Evolutionary conservation across 1,140 invertebrate genomes (phyloP).

Genomic region (Drepana arcuata): DNA sequence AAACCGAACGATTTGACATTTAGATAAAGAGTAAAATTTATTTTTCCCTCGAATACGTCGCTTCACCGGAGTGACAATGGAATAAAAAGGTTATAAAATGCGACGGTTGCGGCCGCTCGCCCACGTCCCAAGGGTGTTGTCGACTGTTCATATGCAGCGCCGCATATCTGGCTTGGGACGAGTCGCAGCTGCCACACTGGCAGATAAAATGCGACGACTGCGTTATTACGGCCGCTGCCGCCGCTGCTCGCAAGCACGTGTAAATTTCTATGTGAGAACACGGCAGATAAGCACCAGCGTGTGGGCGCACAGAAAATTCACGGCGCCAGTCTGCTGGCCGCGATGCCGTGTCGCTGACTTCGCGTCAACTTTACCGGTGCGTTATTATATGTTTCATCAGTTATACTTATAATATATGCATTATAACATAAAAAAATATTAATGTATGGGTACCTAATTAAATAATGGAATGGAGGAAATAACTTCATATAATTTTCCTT

Average conservation of each 20-base stretch:
- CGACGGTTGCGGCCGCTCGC: constrained; percentile 43
- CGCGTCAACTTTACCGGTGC: constrained; percentile 10
- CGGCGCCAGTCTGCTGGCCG: constrained; percentile 24
- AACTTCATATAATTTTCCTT: too few relatives aligned
- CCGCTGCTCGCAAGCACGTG: constrained; percentile 57
- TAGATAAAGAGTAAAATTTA: constrained; percentile 70
- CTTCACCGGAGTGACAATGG: constrained; percentile 60
- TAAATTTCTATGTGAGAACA: constrained; percentile 66
- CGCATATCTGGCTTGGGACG: constrained; percentile 28
- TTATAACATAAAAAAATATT: too few relatives aligned
- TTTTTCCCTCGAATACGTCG: constrained; percentile 55
- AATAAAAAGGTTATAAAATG: constrained; percentile 71
- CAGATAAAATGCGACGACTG: constrained; percentile 59
- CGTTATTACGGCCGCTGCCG: constrained; percentile 46
- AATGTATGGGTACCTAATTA: constrained; percentile 2
- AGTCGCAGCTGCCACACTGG: constrained; percentile 30
- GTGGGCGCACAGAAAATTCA: constrained; percentile 48
- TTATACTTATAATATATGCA: too few relatives aligned
- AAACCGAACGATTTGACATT: constrained; percentile 70
- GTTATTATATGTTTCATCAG: too few relatives aligned
- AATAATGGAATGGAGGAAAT: too few relatives aligned
- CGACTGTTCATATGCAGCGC: constrained; percentile 31
- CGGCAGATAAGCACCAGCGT: constrained; percentile 41
- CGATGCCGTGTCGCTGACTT: constrained; percentile 7
- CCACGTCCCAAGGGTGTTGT: constrained; percentile 54